These are phyloP conservation scores for Hapalemur alaotrensis DNA, from an alignment of 2,797 vertebrate genomes.

Conservation along the genomic window DNA sequence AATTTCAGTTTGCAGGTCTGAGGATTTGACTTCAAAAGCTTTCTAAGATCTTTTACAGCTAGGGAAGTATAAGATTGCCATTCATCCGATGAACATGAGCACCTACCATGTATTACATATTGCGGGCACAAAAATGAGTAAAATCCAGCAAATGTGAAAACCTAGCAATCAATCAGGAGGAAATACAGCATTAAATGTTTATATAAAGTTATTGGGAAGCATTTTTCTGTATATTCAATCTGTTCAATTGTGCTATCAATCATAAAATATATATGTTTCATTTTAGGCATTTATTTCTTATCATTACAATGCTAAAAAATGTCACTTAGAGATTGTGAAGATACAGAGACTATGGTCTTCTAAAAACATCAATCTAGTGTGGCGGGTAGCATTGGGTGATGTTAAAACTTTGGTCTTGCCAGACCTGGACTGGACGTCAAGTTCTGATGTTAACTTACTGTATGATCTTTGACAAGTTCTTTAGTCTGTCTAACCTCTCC, in stretches of 20 bases:
- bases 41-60: not conserved
- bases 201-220: not conserved
- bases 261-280: not conserved
- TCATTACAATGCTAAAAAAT: not conserved
- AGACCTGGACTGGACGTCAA: not conserved
- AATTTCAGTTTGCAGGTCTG: not conserved
- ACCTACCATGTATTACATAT: not conserved
- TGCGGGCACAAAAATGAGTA: not conserved
- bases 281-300: not conserved
- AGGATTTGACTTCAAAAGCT: not conserved
- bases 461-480: not conserved
- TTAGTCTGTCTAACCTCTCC: not conserved
- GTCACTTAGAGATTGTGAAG: not conserved
- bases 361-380: not conserved
- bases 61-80: not conserved
- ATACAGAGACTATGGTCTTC: not conserved
- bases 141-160: conserved; percentile 46
- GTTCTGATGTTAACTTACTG: not conserved
- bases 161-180: not conserved
- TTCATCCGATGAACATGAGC: not conserved
- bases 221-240: not conserved
- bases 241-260: not conserved
- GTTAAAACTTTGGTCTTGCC: not conserved
- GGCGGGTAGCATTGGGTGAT: not conserved
- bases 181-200: not conserved